A percentile compares a stretch with the other conserved stretches of the same genome.
Conservation (phyloP, 2,797 vertebrate genomes). For the Iguana delicatissima region DNA sequence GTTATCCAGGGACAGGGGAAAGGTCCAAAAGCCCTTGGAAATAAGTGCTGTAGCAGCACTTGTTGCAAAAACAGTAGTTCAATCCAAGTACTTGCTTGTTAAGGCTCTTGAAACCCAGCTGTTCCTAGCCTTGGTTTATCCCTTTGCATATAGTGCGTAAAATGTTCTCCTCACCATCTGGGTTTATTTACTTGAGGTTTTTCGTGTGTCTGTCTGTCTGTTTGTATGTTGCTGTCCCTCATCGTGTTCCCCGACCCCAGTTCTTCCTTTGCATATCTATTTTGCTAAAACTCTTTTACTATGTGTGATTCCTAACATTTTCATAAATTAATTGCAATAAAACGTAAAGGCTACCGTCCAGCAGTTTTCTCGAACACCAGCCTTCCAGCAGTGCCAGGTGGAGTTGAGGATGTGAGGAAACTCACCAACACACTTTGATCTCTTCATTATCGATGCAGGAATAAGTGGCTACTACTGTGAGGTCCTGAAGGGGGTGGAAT, state of each 20-base stretch:
- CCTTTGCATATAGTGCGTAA: no score
- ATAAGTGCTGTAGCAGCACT: no score
- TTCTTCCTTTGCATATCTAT: slow-evolving; percentile 44
- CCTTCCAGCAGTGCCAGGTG: no score
- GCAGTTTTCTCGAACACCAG: background rate
- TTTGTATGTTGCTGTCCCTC: background rate
- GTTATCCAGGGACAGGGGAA: accelerated
- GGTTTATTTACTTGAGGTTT: slow-evolving; percentile 28
- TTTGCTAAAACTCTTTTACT: slow-evolving; percentile 54
- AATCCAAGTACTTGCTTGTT: background rate
- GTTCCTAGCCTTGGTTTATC: no score
- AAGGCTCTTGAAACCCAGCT: no score
- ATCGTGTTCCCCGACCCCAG: background rate
- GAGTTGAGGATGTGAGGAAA: background rate
- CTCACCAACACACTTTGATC: background rate
- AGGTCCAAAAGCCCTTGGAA: no score
- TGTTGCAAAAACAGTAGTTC: background rate
- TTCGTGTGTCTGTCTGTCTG: slow-evolving; percentile 18
- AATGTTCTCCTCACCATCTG: background rate
- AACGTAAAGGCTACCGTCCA: background rate
- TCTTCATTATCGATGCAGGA: background rate
- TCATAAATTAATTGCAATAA: slow-evolving; percentile 64
- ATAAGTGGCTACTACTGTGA: background rate
- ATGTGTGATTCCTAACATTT: slow-evolving; percentile 45
- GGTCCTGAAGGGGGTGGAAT: no score